Evolutionary conservation across 1,140 invertebrate genomes (phyloP).

Genomic region (Drosophila sturtevanti): DNA sequence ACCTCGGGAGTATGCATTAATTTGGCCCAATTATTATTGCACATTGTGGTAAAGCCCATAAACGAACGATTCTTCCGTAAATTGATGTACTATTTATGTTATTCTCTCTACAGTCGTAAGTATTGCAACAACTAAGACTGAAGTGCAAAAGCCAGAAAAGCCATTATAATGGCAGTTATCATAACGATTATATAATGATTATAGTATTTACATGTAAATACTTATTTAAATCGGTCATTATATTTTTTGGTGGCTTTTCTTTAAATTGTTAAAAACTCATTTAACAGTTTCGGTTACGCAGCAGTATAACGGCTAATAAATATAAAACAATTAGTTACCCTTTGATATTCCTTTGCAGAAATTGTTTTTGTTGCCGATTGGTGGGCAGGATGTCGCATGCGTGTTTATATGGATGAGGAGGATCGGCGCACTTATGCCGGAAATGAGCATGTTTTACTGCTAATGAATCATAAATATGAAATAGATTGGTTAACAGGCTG

Average conservation of each 20-base stretch:
- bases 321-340: not conserved
- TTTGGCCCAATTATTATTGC: constrained; percentile 90
- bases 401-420: constrained; percentile 90
- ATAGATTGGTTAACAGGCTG: constrained; percentile 97
- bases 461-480: constrained; percentile 98
- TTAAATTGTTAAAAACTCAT: too few relatives aligned
- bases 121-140: too few relatives aligned
- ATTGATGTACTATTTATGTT: constrained; percentile 95
- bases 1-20: constrained; percentile 94
- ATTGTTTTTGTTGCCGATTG: constrained; percentile 96
- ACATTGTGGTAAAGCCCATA: constrained; percentile 88
- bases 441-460: constrained; percentile 93
- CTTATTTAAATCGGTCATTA: too few relatives aligned
- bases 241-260: too few relatives aligned
- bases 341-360: constrained; percentile 85
- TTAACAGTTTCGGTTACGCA: too few relatives aligned
- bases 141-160: too few relatives aligned
- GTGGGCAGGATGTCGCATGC: constrained; percentile 92
- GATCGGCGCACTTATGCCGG: constrained; percentile 91
- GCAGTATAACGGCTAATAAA: too few relatives aligned
- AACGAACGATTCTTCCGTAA: constrained; percentile 92
- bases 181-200: not conserved
- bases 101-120: constrained; percentile 95
- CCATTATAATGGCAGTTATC: not conserved
- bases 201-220: constrained; percentile 41